Conservation (phyloP, 2,797 vertebrate species). For the Phrynocephalus forsythii region DNA sequence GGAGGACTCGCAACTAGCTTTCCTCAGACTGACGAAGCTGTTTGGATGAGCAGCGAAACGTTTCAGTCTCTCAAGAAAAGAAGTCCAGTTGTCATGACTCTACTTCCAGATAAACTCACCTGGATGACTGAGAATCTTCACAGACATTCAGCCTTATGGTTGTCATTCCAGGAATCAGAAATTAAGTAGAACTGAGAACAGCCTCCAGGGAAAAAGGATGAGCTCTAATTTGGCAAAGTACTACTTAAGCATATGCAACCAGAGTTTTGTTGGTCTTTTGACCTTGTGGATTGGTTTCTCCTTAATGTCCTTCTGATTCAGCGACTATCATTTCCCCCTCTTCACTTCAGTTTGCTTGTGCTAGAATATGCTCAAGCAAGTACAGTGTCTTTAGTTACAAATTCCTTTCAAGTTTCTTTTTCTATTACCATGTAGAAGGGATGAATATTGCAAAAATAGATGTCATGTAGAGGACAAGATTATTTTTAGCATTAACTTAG, state of each 20-base stretch:
- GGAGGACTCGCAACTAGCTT: too few relatives aligned
- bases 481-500: not conserved
- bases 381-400: not conserved
- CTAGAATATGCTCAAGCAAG: not conserved
- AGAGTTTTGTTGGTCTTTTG: not conserved
- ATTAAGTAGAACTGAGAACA: not conserved
- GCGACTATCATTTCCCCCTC: not conserved
- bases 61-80: too few relatives aligned
- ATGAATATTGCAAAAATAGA: not conserved
- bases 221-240: not conserved
- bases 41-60: too few relatives aligned
- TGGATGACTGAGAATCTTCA: not conserved
- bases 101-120: too few relatives aligned
- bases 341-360: not conserved
- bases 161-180: not conserved
- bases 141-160: not conserved
- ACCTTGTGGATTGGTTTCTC: not conserved
- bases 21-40: too few relatives aligned
- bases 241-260: not conserved
- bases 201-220: not conserved
- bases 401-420: not conserved
- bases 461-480: not conserved
- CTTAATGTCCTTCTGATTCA: not conserved
- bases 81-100: too few relatives aligned
- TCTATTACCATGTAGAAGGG: not conserved